phyloP scores from a whole-genome alignment of 1,140 invertebrate genomes.

The Euglossa dilemma region DNA sequence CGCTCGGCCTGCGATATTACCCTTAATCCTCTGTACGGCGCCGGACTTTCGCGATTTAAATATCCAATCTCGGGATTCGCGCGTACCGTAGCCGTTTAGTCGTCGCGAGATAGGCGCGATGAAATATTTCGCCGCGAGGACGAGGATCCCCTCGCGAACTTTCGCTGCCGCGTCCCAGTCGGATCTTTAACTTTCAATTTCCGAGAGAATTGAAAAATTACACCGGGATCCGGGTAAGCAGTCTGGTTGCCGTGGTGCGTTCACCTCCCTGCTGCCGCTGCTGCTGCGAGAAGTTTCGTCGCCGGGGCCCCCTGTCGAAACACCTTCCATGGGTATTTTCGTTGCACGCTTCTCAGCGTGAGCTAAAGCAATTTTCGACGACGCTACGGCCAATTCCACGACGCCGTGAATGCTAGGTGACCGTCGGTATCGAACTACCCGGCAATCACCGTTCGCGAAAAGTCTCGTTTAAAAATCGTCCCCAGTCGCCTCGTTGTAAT shows the following conservation, averaged over 20 bases:
- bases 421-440: not conserved
- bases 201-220: not conserved
- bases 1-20: not conserved
- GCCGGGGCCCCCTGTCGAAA: not conserved
- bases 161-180: no score
- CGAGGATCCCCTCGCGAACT: no score
- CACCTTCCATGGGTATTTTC: slow-evolving; percentile 15
- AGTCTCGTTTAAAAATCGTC: not conserved
- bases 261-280: no score
- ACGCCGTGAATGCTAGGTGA: not conserved
- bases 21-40: not conserved
- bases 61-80: not conserved
- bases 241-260: no score
- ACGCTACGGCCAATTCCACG: not conserved
- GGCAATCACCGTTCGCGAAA: not conserved
- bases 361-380: slow-evolving; percentile 62
- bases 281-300: no score
- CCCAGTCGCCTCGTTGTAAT: not conserved
- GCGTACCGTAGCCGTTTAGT: slow-evolving; percentile 10
- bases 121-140: not conserved
- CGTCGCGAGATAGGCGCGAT: not conserved
- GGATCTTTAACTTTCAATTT: not conserved
- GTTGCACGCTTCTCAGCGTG: slow-evolving; percentile 37
- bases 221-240: not conserved
- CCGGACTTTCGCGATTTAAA: not conserved